Conservation (phyloP, 2,797 vertebrate genomes). For the Neopelma chrysocephalum region DNA sequence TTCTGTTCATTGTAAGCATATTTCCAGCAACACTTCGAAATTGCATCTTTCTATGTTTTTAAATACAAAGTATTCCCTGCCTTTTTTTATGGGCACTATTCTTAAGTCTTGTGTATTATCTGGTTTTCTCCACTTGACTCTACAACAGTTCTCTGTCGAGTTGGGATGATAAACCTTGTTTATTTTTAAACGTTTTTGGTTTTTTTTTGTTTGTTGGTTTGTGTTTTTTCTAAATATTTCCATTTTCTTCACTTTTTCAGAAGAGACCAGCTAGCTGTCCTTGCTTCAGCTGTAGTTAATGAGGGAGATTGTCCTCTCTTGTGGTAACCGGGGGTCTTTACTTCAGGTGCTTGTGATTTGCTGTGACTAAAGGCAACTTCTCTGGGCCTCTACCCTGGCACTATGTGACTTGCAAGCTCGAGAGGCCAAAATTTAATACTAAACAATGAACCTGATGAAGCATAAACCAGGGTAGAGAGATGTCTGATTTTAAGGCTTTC, state of each 20-base stretch:
- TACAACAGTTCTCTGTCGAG: neutral
- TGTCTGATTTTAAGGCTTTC: neutral
- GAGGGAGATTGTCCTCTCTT: neutral
- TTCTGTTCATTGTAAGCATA: accelerated
- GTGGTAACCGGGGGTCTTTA: neutral
- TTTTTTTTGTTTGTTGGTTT: neutral
- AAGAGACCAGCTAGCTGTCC: neutral
- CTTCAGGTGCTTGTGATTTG: neutral
- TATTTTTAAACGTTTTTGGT: neutral
- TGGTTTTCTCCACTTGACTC: neutral
- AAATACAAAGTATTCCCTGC: no score
- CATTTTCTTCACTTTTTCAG: neutral
- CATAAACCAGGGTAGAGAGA: neutral
- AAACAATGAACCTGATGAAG: neutral
- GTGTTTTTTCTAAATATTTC: neutral
- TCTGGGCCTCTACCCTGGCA: neutral
- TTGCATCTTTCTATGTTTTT: neutral
- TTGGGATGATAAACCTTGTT: neutral
- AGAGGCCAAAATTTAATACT: neutral
- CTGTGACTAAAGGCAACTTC: neutral
- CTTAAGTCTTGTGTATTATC: accelerated
- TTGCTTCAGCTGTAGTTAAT: neutral
- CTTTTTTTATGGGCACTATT: neutral
- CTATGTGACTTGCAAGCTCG: no score
- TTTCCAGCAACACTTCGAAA: neutral